These are phyloP conservation scores for Dryomyza anilis DNA, from an alignment of 2,888 invertebrate genomes.

Conservation along the genomic window DNA sequence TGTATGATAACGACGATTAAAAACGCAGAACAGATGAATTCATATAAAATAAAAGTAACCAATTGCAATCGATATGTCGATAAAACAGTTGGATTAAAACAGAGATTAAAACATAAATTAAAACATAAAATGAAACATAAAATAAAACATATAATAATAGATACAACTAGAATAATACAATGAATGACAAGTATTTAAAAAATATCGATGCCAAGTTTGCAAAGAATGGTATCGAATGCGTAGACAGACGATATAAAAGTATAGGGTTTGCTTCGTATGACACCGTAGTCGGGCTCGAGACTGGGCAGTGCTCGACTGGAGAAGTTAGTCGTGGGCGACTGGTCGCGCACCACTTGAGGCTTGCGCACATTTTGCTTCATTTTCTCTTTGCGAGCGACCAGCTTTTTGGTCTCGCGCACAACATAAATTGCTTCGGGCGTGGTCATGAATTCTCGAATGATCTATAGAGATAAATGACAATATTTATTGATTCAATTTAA, in stretches of 20 bases:
- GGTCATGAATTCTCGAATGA: constrained; percentile 59
- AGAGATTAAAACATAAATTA: not conserved
- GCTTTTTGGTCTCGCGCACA: constrained; percentile 59
- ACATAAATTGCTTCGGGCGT: constrained; percentile 58
- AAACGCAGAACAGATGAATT: not conserved
- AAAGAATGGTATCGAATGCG: constrained; percentile 59
- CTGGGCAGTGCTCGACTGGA: constrained; percentile 50
- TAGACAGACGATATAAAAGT: constrained; percentile 59
- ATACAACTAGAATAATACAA: not conserved
- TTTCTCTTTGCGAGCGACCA: constrained; percentile 60
- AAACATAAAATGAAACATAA: not conserved
- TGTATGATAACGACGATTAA: too few relatives aligned
- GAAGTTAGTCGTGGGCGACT: constrained; percentile 40
- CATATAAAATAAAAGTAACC: not conserved
- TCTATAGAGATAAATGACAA: constrained; percentile 40
- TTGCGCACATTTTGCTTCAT: constrained; percentile 59
- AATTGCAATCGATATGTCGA: not conserved
- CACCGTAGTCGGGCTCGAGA: constrained; percentile 60
- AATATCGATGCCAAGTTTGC: constrained; percentile 52
- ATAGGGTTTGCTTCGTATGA: constrained; percentile 55
- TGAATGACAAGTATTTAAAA: constrained; percentile 29
- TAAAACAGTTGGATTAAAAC: not conserved
- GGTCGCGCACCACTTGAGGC: constrained; percentile 32
- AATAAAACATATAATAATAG: not conserved
- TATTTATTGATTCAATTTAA: not conserved